phyloP scores from a whole-genome alignment of 2,113 vertebrate genomes.

The Corythoichthys intestinalis region DNA sequence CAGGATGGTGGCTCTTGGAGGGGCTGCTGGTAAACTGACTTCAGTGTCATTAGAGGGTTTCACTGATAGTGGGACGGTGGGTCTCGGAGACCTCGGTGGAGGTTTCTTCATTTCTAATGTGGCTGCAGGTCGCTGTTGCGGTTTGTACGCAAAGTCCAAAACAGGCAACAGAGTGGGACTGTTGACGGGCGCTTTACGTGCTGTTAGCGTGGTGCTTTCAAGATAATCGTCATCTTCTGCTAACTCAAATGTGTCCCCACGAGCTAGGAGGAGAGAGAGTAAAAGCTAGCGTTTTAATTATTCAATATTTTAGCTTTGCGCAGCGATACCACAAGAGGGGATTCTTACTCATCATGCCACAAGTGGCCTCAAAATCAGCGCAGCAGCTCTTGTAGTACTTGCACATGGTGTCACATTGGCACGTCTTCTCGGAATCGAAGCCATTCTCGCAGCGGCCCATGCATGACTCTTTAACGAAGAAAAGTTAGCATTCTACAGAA shows the following conservation, averaged over 20 bases:
- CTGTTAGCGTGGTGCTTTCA: slow-evolving; percentile 19
- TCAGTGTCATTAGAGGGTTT: background rate
- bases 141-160: slow-evolving; percentile 22
- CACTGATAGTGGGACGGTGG: background rate
- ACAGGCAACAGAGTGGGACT: background rate
- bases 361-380: slow-evolving; percentile 72
- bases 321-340: background rate
- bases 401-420: slow-evolving; percentile 93
- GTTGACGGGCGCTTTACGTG: background rate
- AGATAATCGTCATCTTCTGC: slow-evolving; percentile 83
- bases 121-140: background rate
- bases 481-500: slow-evolving; percentile 1
- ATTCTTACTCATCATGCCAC: slow-evolving; percentile 78
- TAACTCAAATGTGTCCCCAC: slow-evolving; percentile 83
- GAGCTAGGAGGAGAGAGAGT: slow-evolving; percentile 65
- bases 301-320: background rate
- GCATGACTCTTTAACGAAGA: slow-evolving; percentile 79
- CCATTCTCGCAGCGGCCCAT: slow-evolving; percentile 79
- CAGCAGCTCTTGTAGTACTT: slow-evolving; percentile 92
- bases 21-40: background rate
- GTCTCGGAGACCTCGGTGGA: background rate
- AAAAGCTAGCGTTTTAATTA: background rate
- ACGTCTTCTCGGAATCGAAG: slow-evolving; percentile 71
- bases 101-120: slow-evolving; percentile 34
- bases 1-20: background rate